phyloP scores from a whole-genome alignment of 2,113 vertebrate species.

The Leucopternis melanops region DNA sequence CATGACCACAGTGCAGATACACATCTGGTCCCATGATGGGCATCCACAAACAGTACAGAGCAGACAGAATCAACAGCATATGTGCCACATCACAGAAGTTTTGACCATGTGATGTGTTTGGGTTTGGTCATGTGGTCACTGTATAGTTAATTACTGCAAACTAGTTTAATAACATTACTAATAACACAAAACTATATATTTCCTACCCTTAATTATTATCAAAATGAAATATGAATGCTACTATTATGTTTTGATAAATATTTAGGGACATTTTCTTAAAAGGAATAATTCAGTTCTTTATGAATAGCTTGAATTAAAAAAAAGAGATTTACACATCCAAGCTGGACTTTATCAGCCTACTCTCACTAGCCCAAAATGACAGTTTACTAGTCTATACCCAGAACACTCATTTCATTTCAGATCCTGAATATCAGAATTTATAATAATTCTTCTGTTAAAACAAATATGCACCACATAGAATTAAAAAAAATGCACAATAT shows the following conservation, averaged over 20 bases:
- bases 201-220: not conserved
- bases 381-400: no score
- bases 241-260: not conserved
- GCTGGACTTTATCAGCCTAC: no score
- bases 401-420: no score
- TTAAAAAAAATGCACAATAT: no score
- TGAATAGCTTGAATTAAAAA: not conserved
- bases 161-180: not conserved
- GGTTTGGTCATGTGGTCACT: not conserved
- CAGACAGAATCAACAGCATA: not conserved
- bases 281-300: not conserved
- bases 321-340: no score
- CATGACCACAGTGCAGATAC: not conserved
- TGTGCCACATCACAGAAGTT: not conserved
- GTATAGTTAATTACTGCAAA: not conserved
- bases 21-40: not conserved
- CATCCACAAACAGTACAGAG: not conserved
- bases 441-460: no score
- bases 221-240: not conserved
- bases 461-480: no score
- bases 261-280: not conserved
- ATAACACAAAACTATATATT: not conserved
- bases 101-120: not conserved
- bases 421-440: no score
- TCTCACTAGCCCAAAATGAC: no score